A percentile compares a stretch with the other conserved stretches of the same genome.
These are phyloP conservation scores for Prionchulus punctatus DNA, from an alignment of 2,888 invertebrate genomes.

Conservation along the genomic window DNA sequence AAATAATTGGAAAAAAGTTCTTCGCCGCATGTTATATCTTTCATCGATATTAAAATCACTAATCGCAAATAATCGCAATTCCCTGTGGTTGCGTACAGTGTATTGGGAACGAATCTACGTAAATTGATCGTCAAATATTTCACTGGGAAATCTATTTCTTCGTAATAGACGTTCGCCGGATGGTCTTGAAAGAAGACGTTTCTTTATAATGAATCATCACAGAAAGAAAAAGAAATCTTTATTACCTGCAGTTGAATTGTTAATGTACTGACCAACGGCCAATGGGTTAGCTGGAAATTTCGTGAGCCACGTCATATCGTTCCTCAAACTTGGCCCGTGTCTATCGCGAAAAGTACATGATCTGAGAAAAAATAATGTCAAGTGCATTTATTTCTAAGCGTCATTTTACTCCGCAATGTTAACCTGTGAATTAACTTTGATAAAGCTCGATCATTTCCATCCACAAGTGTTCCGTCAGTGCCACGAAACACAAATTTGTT, in stretches of 20 bases:
- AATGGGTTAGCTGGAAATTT: slow-evolving; percentile 34
- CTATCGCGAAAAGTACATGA: slow-evolving; percentile 36
- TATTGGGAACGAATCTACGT: slow-evolving; percentile 37
- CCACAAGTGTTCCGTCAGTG: slow-evolving; percentile 38
- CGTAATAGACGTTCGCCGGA: slow-evolving; percentile 40
- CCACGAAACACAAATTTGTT: slow-evolving; percentile 41
- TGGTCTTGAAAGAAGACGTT: slow-evolving; percentile 26
- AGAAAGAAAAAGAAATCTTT: neutral
- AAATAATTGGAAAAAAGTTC: slow-evolving; percentile 39
- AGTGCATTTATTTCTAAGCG: neutral
- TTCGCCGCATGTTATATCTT: slow-evolving; percentile 34
- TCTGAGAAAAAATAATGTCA: slow-evolving; percentile 17
- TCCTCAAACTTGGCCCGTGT: slow-evolving; percentile 27
- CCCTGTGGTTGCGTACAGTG: slow-evolving; percentile 25
- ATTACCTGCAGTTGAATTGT: slow-evolving; percentile 36
- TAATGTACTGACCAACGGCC: slow-evolving; percentile 41
- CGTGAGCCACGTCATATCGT: slow-evolving; percentile 36
- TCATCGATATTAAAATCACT: slow-evolving; percentile 36
- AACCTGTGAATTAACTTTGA: slow-evolving; percentile 38
- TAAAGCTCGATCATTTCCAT: slow-evolving; percentile 38
- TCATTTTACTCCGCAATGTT: slow-evolving; percentile 8
- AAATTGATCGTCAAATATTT: slow-evolving; percentile 28
- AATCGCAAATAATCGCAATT: slow-evolving; percentile 23
- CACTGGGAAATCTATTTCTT: slow-evolving; percentile 34
- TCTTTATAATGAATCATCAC: neutral